Base-by-base conservation (phyloP, 2,113 vertebrate genomes). In the Phylloscopus trochilus region DNA sequence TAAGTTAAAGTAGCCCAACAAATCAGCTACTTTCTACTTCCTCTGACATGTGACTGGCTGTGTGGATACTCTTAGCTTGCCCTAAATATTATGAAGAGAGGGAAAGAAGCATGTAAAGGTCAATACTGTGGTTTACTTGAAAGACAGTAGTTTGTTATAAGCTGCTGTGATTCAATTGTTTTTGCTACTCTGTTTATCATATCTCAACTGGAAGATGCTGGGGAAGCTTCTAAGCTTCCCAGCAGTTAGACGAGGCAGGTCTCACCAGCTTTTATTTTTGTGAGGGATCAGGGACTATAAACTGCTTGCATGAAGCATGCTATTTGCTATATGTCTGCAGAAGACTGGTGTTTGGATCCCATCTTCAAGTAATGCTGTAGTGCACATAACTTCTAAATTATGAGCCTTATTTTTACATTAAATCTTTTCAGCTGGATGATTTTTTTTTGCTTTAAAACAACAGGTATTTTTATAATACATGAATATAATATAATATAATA, bases 131-230 rank as follows among this genome's bases (percentile, higher is more conserved):
- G 55, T 67, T 92, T 95, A 33, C 47, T 75, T 89, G 75, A 81
- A 37, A 35, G 56, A 47, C 44, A 78, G 67, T 46, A 33, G 52
- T 67, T 89, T 90, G 46, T 84, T 72, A 68, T 82, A 83, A 94
- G 88, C 70, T 80, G 37, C 51, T 69, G 66, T 83, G 59, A 88
- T 44, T 81, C 44, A 62, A 55, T 70, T 74, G 33, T 43, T 95
- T 90, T 90, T 78, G 68, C 63, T 95, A 66, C 24, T 88, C 47
- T 76, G 64, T 89, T 93, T 95, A 63, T 86, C n/a, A 4, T 53
- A 53, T 53, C 55, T 74, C 47, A 31, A 2, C 33, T 44, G 37
- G 53, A 83, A 90, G 47, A 75, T 37, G 33, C 51, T 83, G 68
- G 13, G 47, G 24, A 74, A 81, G 15, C 68, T 89, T 83, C 72